These are phyloP conservation scores for Zelleria hepariella DNA, from an alignment of 2,888 invertebrate genomes.

Conservation along the genomic window DNA sequence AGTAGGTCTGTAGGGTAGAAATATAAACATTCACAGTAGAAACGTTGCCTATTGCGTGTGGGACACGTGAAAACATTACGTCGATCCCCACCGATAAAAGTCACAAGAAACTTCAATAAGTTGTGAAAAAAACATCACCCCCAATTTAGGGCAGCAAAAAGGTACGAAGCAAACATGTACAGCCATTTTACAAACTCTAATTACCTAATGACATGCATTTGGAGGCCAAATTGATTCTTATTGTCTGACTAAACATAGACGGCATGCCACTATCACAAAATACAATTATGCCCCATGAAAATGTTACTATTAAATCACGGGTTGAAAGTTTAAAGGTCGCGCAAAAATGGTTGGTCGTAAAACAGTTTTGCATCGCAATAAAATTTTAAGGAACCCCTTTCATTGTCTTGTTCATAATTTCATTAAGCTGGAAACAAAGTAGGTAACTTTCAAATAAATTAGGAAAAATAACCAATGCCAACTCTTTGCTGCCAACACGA, in stretches of 20 bases:
- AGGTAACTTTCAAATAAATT: no score
- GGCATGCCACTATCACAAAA: constrained; percentile 1
- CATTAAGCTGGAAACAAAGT: no score
- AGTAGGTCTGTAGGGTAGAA: not conserved
- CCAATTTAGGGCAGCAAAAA: not conserved
- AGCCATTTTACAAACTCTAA: not conserved
- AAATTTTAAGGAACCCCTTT: not conserved
- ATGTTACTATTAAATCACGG: constrained; percentile 20
- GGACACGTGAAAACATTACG: not conserved
- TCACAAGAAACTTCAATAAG: not conserved
- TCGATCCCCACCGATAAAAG: not conserved
- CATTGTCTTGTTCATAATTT: no score
- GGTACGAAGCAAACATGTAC: not conserved
- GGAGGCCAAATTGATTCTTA: constrained; percentile 1
- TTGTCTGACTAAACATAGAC: not conserved
- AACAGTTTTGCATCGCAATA: not conserved
- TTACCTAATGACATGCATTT: constrained; percentile 1
- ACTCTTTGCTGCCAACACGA: no score
- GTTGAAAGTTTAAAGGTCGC: constrained; percentile 27
- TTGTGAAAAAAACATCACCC: not conserved
- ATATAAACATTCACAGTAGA: not conserved
- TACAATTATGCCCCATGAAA: constrained; percentile 2
- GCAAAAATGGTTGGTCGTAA: constrained; percentile 8
- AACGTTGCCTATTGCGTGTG: not conserved
- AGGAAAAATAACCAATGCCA: no score